Evolutionary conservation across 2,113 vertebrate species (phyloP), one percentile per base, ranked within the genome.

Genomic region (Oreocharis arfaki): DNA sequence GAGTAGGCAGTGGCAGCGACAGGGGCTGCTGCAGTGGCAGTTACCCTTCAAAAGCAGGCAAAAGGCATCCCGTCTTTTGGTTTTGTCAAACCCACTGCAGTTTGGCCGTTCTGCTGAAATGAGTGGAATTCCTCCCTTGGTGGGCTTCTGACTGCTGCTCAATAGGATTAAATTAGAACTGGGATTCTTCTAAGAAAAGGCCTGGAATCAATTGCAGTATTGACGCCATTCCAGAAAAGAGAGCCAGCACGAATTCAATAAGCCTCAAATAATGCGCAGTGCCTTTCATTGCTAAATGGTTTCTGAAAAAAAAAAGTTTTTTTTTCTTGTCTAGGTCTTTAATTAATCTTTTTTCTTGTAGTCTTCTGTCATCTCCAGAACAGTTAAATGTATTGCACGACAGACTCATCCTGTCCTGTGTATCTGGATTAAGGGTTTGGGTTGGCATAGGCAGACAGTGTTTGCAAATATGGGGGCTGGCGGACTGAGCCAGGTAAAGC

Each of bases 81-180:
- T 47, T 91, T 76, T 91, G 42, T 73, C 67, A 82, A 85, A 73
- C 26, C 49, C n/a, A 73, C 21, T 32, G 33, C 13, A 28, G 26
- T 41, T 49, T 44, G 44, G 37, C 52, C 15, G 1, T 46, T 85
- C 74, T 61, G 8, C 67, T 85, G 24, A 87, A 90, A 91, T 13
- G 27, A 73, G 69, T 33, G 33, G 71, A 82, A 65, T 89, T 61
- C 75, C 70, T 91, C 39, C 67, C 50, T 87, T 79, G 75, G 75
- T 82, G 79, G 63, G 33, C 42, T 90, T 74, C 90, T 89, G 68
- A 69, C 68, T 90, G 44, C 59, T 70, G 55, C 70, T 96, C 87
- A 83, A 59, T 70, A 88, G 79, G 55, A 86, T 93, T 91, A 80
- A 93, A 94, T 94, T 94, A 87, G 82, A 93, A 90, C 78, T 70